Evolutionary conservation across 2,797 vertebrate genomes (phyloP), one percentile per base, ranked within the genome.

Genomic region (Bucorvus abyssinicus): DNA sequence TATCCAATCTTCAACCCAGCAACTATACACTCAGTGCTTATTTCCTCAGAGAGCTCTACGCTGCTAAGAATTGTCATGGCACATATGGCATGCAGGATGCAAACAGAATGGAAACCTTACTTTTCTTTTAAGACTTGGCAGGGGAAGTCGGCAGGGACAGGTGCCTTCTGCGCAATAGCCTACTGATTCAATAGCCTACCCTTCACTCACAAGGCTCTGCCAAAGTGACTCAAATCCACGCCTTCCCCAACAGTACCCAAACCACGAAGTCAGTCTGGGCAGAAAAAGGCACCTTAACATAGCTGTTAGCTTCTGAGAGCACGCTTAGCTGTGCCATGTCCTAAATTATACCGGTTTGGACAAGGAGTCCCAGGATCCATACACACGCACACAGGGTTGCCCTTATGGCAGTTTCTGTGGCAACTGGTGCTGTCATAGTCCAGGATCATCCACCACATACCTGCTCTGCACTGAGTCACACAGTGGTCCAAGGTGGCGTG

Each of bases 401-500:
- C 67, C 5, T 42, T 14, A 9, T 12, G 9, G 44, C 70, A 89
- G 44, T 32, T 92, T 56, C 40, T 82, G 50, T 49, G 47, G 22
- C n/a, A 89, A 9, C 15, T 59, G 44, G 6, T 83, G 47, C 27
- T 68, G 8, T 55, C 50, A 2, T 14, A 64, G 45, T 21, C 68
- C 26, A 86, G 64, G 83, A 57, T 22, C 76, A 86, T 30, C 7
- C 53, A 64, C 49, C 27, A 38, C 3, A 4, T 49, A 44, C 34
- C 47, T 76, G 29, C 26, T 77, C 63, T 55, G 19, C 40, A 30
- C 14, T 1, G 2, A 69, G 45, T 22, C 50, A 64, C 3, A 0
- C 26, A 29, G 16, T 0, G 2, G 13, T 64, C 65, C n/a, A 10
- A 38, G 45, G 23, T 55, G 60, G 30, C 7, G 19, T 2, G 1